These are phyloP conservation scores for Synanthedon vespiformis DNA, from an alignment of 2,888 invertebrate species.

Conservation along the genomic window DNA sequence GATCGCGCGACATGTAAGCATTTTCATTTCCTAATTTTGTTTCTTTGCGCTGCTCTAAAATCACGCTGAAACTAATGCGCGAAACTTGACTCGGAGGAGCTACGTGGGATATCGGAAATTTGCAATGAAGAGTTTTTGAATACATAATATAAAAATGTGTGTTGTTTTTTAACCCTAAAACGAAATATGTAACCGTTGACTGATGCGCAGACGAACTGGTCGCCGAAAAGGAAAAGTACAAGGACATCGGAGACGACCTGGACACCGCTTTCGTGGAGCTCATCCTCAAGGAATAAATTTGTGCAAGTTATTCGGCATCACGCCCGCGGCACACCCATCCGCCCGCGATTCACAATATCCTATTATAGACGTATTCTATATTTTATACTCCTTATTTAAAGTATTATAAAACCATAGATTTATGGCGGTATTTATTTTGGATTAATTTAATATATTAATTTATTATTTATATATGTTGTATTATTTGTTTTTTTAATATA, in stretches of 20 bases:
- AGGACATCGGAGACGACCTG: constrained; percentile 99
- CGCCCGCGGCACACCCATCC: constrained; percentile 17
- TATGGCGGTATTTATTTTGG: constrained; percentile 68
- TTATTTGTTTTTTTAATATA: not conserved
- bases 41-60: not conserved
- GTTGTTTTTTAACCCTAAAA: not conserved
- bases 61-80: constrained; percentile 30
- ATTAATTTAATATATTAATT: constrained; percentile 55
- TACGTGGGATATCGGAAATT: not conserved
- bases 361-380: constrained; percentile 48
- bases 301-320: constrained; percentile 4
- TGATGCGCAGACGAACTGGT: constrained; percentile 87
- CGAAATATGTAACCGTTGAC: constrained; percentile 4
- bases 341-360: constrained; percentile 42
- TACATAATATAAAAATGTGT: not conserved
- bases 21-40: constrained; percentile 21
- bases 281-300: constrained; percentile 77
- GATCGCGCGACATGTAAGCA: constrained; percentile 50
- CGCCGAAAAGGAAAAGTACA: constrained; percentile 99
- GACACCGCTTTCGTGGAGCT: constrained; percentile 98
- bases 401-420: constrained; percentile 56
- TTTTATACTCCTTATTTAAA: constrained; percentile 64
- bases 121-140: not conserved
- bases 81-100: constrained; percentile 43
- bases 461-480: constrained; percentile 32